phyloP scores from a whole-genome alignment of 2,113 vertebrate genomes.

The Ranitomeya imitator region DNA sequence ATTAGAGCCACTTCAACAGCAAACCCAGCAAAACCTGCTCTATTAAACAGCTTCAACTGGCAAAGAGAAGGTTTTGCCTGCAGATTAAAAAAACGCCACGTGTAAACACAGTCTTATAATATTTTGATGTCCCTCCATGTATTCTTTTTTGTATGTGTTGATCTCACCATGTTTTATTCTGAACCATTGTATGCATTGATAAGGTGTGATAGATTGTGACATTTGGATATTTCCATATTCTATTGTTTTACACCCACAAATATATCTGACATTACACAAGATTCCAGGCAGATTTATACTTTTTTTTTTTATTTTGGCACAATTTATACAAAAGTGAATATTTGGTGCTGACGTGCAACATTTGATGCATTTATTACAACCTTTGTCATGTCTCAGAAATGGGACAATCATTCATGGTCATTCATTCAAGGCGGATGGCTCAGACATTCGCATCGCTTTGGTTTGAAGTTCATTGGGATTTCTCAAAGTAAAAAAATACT shows the following conservation, averaged over 20 bases:
- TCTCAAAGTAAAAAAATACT: slow-evolving; percentile 72
- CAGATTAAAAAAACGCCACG: no score
- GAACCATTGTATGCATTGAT: no score
- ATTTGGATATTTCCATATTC: no score
- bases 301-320: slow-evolving; percentile 50
- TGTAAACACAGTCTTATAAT: no score
- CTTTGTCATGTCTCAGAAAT: slow-evolving; percentile 5
- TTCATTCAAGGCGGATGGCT: slow-evolving; percentile 4
- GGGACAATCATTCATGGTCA: slow-evolving; percentile 35
- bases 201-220: no score
- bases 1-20: no score
- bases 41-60: no score
- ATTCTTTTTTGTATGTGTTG: no score
- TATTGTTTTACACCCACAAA: background rate
- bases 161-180: no score
- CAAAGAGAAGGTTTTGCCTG: no score
- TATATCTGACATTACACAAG: background rate
- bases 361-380: background rate
- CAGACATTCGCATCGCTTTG: background rate
- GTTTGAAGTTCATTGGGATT: slow-evolving; percentile 22
- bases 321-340: slow-evolving; percentile 32
- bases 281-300: background rate
- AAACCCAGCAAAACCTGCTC: no score
- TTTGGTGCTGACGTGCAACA: background rate
- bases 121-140: no score